These are phyloP conservation scores for Muraenolepis orangiensis DNA, from an alignment of 2,797 vertebrate species.

Conservation along the genomic window DNA sequence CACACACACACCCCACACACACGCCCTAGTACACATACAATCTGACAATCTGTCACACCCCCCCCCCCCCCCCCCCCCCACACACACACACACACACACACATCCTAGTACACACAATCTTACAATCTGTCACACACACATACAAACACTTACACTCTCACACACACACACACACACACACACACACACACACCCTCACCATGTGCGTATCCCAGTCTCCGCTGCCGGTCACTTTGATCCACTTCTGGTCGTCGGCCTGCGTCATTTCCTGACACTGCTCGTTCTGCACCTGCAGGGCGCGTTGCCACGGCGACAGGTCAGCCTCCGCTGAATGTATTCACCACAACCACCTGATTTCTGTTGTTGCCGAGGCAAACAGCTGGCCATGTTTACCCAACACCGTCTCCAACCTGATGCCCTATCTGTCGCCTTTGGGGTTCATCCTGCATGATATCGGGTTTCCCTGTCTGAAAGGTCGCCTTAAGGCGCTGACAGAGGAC, in stretches of 20 bases:
- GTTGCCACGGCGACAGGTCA: background rate
- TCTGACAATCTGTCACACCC: background rate
- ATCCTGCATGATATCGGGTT: too few species aligned
- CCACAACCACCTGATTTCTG: background rate
- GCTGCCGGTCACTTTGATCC: constrained; percentile 87
- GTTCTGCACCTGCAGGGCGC: constrained; percentile 86
- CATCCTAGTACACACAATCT: background rate
- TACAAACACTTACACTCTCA: background rate
- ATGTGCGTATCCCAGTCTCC: constrained; percentile 90
- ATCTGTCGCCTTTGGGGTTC: too few species aligned
- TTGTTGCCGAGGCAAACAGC: background rate
- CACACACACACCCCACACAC: background rate
- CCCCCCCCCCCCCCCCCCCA: background rate
- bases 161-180: background rate
- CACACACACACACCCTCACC: constrained; percentile 62
- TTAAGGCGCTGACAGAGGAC: too few species aligned
- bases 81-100: background rate
- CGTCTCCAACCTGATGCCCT: too few species aligned
- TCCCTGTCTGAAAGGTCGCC: too few species aligned
- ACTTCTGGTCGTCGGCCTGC: constrained; percentile 83
- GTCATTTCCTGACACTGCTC: constrained; percentile 97
- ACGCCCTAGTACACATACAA: background rate
- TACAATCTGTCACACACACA: too few species aligned
- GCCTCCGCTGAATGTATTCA: too few species aligned
- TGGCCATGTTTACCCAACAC: background rate